Conservation (phyloP, 2,113 vertebrate genomes). For the Nematolebias whitei region DNA sequence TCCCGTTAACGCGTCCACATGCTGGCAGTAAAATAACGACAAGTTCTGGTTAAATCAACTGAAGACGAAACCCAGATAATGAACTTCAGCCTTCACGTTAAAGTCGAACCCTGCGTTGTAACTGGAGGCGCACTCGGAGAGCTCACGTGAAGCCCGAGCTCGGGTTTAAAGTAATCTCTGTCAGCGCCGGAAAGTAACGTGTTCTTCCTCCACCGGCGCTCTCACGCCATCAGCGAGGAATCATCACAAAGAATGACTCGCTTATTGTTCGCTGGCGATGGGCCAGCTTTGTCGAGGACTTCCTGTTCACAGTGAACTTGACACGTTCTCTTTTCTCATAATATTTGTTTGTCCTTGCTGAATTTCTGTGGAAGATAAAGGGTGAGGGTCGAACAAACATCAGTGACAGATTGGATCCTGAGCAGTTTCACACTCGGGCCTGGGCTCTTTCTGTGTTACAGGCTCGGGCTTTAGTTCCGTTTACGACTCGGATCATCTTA, state of each 20-base stretch:
- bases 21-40: too few species aligned
- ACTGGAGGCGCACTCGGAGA: too few species aligned
- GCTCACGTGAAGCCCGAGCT: too few species aligned
- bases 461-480: too few species aligned
- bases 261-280: neutral
- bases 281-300: conserved; percentile 1
- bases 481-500: too few species aligned
- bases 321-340: neutral
- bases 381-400: conserved; percentile 22
- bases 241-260: neutral
- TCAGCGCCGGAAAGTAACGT: neutral
- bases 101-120: too few species aligned
- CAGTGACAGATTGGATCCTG: conserved; percentile 13
- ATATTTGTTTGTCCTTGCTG: conserved; percentile 21
- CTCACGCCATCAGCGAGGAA: neutral
- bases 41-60: too few species aligned
- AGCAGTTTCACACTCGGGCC: neutral
- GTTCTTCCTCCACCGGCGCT: neutral
- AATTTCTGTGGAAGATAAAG: conserved; percentile 9
- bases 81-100: too few species aligned
- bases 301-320: neutral
- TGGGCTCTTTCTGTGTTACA: neutral
- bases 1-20: neutral
- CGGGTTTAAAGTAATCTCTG: neutral
- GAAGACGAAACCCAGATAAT: too few species aligned